Percentiles rank a stretch among this genome's conserved stretches.
Conservation (phyloP, 2,888 invertebrate species). For the Cactoblastis cactorum region DNA sequence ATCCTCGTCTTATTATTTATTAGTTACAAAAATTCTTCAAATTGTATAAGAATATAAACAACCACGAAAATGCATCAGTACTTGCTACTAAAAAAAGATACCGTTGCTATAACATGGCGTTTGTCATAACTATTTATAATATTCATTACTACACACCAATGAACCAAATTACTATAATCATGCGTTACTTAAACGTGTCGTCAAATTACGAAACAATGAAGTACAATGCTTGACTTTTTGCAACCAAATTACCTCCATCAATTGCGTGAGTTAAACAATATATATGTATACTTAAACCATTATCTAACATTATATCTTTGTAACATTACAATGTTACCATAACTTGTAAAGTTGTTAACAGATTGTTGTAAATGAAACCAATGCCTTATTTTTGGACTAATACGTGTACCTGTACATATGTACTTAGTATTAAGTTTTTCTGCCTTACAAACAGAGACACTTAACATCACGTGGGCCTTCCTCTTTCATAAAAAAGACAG, state of each 20-base stretch:
- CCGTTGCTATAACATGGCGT: not conserved
- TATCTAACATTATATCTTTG: not conserved
- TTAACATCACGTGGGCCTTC: no score
- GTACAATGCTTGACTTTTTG: conserved; percentile 6
- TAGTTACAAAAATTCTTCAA: no score
- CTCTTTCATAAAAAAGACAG: no score
- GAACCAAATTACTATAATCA: not conserved
- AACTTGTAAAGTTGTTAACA: not conserved
- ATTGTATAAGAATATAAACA: no score
- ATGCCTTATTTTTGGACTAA: no score
- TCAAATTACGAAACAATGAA: conserved; percentile 7
- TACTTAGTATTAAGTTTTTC: no score
- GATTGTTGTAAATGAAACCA: no score
- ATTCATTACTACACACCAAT: not conserved
- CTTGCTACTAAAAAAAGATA: no score
- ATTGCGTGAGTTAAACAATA: not conserved
- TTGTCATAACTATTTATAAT: not conserved
- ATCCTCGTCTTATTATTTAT: no score
- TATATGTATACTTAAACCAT: not conserved
- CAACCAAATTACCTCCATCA: conserved; percentile 5
- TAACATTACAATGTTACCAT: not conserved
- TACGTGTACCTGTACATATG: no score
- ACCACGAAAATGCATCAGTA: no score
- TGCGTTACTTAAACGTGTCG: not conserved
- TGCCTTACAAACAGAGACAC: no score